Percentiles rank a stretch among this genome's conserved stretches.
Conservation (phyloP, 2,888 invertebrate species). For the Noctua janthe region DNA sequence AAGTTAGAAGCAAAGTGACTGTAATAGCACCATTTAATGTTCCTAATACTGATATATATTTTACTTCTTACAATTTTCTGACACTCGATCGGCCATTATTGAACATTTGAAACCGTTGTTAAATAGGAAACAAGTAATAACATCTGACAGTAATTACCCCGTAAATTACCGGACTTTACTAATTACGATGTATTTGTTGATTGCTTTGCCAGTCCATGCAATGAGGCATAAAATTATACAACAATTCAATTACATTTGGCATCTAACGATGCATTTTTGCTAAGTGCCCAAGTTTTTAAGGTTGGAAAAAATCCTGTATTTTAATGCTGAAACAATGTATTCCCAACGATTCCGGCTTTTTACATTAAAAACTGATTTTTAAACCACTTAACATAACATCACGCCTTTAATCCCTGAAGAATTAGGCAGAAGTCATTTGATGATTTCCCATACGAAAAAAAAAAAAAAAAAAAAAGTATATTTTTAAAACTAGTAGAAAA, state of each 20-base stretch:
- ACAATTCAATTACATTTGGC: conserved; percentile 33
- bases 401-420: no score
- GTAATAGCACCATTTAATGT: conserved; percentile 3
- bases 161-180: conserved; percentile 23
- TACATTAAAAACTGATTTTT: no score
- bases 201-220: conserved; percentile 19
- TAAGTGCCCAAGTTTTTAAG: background rate
- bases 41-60: background rate
- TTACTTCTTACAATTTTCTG: background rate
- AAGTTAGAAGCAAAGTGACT: background rate
- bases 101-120: conserved; percentile 14
- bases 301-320: no score
- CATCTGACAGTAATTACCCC: conserved; percentile 34
- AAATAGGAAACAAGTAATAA: conserved; percentile 19
- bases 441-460: no score
- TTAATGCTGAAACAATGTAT: no score
- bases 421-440: no score
- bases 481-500: no score
- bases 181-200: conserved; percentile 25
- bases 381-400: no score
- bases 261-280: background rate
- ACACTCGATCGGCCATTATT: background rate
- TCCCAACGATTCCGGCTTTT: background rate
- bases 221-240: conserved; percentile 42
- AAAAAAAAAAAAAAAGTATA: no score